Conservation (phyloP, 2,113 vertebrate species). For the Bolborhynchus lineola region DNA sequence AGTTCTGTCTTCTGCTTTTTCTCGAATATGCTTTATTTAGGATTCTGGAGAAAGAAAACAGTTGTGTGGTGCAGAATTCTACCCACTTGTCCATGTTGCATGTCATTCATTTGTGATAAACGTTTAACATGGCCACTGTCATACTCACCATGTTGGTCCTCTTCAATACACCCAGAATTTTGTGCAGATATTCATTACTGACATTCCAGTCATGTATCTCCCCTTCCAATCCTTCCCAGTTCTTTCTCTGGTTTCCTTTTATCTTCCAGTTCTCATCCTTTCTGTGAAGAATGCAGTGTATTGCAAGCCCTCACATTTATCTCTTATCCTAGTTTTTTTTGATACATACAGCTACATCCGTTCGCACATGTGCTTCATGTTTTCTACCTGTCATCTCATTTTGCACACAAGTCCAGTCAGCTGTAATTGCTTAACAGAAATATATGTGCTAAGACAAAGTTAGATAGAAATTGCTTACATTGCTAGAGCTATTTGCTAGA, state of each 20-base stretch:
- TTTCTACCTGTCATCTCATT: slow-evolving; percentile 14
- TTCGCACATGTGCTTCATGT: slow-evolving; percentile 13
- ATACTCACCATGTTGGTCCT: rapidly evolving
- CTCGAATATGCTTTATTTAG: neutral
- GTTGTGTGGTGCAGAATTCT: neutral
- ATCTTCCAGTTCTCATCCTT: neutral
- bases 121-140: neutral
- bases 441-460: neutral
- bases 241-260: neutral
- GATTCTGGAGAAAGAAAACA: neutral
- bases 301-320: neutral
- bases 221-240: rapidly evolving
- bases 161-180: neutral
- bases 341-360: neutral
- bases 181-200: neutral
- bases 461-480: neutral
- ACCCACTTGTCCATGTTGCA: neutral
- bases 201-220: neutral
- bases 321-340: neutral
- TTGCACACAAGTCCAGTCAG: neutral
- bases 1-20: neutral
- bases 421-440: slow-evolving; percentile 19
- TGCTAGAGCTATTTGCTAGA: neutral
- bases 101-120: neutral
- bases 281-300: neutral